Evolutionary conservation across 1,140 invertebrate species (phyloP).

Genomic region (Calycopis cecrops): DNA sequence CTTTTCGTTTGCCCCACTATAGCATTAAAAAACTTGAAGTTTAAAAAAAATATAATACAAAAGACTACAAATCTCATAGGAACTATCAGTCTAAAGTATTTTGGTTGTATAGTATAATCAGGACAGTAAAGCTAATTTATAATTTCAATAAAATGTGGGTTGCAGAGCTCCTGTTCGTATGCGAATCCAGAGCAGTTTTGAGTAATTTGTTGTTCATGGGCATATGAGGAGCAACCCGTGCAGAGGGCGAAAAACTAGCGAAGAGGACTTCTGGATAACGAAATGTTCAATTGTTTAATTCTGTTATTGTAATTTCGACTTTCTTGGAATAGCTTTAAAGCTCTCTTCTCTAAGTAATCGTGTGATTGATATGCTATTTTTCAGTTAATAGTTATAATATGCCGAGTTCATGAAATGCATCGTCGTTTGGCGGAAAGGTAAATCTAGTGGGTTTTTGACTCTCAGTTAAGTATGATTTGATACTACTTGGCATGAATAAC

Average conservation of each 20-base stretch:
- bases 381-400: background rate
- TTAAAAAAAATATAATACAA: background rate
- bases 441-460: conserved; percentile 11
- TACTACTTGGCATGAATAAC: too few relatives aligned
- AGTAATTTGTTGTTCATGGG: conserved; percentile 1
- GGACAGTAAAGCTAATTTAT: conserved; percentile 6
- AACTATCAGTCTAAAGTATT: background rate
- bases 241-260: conserved; percentile 2
- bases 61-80: conserved; percentile 2
- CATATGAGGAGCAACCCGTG: conserved; percentile 5
- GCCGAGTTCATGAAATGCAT: conserved; percentile 22
- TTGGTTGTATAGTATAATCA: background rate
- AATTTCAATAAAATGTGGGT: background rate
- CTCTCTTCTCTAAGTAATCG: too few relatives aligned
- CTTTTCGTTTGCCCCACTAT: too few relatives aligned
- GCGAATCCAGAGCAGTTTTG: conserved; percentile 1
- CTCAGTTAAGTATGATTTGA: conserved; percentile 10
- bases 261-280: background rate
- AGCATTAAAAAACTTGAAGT: too few relatives aligned
- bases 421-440: conserved; percentile 18
- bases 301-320: too few relatives aligned
- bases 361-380: background rate
- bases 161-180: background rate
- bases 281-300: background rate
- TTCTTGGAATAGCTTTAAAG: too few relatives aligned